These are phyloP conservation scores for Anneissia japonica DNA, from an alignment of 35 echinoderm and acorn worm species.

Conservation along the genomic window DNA sequence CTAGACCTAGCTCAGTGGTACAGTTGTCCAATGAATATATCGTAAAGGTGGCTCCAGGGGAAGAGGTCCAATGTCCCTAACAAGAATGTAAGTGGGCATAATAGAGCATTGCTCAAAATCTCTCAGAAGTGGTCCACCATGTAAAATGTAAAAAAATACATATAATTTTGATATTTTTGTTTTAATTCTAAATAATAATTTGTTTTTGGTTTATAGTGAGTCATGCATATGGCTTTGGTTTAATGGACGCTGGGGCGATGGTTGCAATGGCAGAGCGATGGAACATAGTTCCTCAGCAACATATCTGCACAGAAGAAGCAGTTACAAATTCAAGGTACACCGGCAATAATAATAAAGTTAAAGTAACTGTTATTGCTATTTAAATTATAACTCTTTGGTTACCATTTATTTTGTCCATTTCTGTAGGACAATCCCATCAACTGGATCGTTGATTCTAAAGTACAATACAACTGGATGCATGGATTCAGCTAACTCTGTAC, in stretches of 20 bases:
- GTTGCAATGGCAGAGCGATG: neutral
- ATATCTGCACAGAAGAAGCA: neutral
- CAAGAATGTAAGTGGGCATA: too few species aligned
- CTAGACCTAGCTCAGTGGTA: too few species aligned
- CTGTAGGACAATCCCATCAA: slow-evolving; percentile 19
- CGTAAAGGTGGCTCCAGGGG: too few species aligned
- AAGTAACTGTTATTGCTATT: neutral
- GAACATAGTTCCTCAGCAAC: slow-evolving; percentile 8
- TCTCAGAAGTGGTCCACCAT: too few species aligned
- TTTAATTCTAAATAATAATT: too few species aligned
- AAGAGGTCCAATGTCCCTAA: too few species aligned
- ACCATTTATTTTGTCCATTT: neutral
- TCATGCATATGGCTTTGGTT: slow-evolving; percentile 20
- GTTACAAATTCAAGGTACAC: neutral
- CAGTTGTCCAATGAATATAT: too few species aligned
- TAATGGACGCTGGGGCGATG: slow-evolving; percentile 10
- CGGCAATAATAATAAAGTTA: neutral
- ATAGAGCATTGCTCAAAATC: too few species aligned
- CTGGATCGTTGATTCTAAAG: slow-evolving; percentile 9
- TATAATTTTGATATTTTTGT: too few species aligned
- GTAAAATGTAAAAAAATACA: too few species aligned
- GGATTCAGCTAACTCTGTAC: slow-evolving; percentile 23
- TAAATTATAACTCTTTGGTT: neutral
- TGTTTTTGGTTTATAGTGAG: neutral
- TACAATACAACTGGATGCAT: slow-evolving; percentile 55